Conservation (phyloP, 64 coral and sea anemone species). For the Montipora capricornis region DNA sequence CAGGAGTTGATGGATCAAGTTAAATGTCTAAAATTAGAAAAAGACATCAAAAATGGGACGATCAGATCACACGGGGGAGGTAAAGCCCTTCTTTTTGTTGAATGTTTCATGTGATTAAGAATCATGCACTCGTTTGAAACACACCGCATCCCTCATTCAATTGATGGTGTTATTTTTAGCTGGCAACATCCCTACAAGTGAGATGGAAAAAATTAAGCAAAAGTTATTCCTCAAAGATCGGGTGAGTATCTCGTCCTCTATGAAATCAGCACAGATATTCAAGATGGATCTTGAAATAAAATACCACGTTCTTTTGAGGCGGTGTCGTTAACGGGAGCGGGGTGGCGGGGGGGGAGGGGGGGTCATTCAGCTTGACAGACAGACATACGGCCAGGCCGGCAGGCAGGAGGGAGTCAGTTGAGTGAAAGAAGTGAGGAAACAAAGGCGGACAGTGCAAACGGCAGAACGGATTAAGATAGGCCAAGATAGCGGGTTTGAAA, state of each 20-base stretch:
- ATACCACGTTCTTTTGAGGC: too few relatives aligned
- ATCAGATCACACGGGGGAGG: constrained; percentile 51
- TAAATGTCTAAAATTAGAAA: constrained; percentile 92
- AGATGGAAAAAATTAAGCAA: constrained; percentile 81
- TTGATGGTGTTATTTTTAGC: constrained; percentile 3
- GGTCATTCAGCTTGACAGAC: background rate
- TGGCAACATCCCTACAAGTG: constrained; percentile 61
- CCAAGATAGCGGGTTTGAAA: too few relatives aligned
- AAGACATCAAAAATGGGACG: constrained; percentile 79
- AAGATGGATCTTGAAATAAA: too few relatives aligned
- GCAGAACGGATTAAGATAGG: background rate
- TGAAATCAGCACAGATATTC: too few relatives aligned
- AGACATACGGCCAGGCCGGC: background rate
- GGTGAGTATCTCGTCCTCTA: constrained; percentile 33
- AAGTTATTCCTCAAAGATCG: constrained; percentile 88
- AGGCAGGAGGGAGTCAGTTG: background rate
- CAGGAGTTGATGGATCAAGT: constrained; percentile 94
- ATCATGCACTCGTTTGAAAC: background rate
- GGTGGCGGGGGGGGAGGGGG: too few relatives aligned
- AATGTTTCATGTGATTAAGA: too few relatives aligned
- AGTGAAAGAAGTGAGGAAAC: background rate
- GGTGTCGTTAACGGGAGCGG: too few relatives aligned
- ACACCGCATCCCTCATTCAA: background rate
- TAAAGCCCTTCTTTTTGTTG: background rate
- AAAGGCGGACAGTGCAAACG: background rate